phyloP scores from a whole-genome alignment of 1,140 invertebrate species.

The Brachionus plicatilis region DNA sequence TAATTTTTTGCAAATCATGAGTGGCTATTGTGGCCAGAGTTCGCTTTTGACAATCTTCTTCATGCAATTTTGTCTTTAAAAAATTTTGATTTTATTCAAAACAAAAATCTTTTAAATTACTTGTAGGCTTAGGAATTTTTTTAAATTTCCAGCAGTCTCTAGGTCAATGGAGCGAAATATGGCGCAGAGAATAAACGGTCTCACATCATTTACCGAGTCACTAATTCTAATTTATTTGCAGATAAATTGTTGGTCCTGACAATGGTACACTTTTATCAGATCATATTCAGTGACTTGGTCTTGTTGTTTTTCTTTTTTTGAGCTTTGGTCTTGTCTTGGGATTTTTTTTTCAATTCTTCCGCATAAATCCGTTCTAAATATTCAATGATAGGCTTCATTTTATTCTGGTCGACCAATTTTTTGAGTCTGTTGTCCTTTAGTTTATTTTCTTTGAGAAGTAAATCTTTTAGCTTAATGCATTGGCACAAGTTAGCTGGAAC shows the following conservation, averaged over 20 bases:
- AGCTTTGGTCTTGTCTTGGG: slow-evolving; percentile 44
- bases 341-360: slow-evolving; percentile 48
- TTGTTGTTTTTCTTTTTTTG: slow-evolving; percentile 44
- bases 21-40: slow-evolving; percentile 73
- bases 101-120: slow-evolving; percentile 45
- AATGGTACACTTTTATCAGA: slow-evolving; percentile 59
- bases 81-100: slow-evolving; percentile 43
- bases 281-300: slow-evolving; percentile 42
- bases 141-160: slow-evolving; percentile 62
- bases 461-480: slow-evolving; percentile 64
- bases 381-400: slow-evolving; percentile 49
- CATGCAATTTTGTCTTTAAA: slow-evolving; percentile 66
- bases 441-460: slow-evolving; percentile 20
- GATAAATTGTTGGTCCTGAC: slow-evolving; percentile 53
- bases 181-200: slow-evolving; percentile 69
- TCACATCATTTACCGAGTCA: slow-evolving; percentile 51
- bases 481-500: slow-evolving; percentile 64
- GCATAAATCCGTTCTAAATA: slow-evolving; percentile 47
- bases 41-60: slow-evolving; percentile 70
- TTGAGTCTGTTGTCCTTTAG: slow-evolving; percentile 40
- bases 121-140: slow-evolving; percentile 73
- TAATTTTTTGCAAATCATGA: slow-evolving; percentile 67
- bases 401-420: slow-evolving; percentile 48
- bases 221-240: background rate
- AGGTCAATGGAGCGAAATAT: slow-evolving; percentile 65